These are phyloP conservation scores for Vulpes lagopus DNA, from an alignment of 2,113 vertebrate species.

Conservation along the genomic window DNA sequence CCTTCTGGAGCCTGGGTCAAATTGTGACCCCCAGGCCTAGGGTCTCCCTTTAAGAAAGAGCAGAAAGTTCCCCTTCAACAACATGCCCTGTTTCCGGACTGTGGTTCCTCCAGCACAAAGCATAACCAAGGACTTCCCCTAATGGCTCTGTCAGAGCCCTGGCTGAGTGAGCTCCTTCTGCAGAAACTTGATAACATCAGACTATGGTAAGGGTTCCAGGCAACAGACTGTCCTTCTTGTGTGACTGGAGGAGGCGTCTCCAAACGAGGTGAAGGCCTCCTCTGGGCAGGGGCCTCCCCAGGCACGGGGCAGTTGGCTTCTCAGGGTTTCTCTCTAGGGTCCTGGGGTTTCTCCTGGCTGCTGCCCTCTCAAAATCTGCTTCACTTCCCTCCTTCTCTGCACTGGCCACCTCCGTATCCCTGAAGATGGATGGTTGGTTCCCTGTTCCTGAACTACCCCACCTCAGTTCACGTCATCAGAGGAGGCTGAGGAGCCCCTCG, in stretches of 20 bases:
- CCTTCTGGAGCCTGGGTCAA: slow-evolving; percentile 52
- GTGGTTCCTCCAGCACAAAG: slow-evolving; percentile 32
- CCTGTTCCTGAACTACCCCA: neutral
- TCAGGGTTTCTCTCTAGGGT: neutral
- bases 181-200: slow-evolving; percentile 90
- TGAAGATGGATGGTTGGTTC: neutral
- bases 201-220: slow-evolving; percentile 84
- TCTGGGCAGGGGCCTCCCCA: neutral
- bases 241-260: slow-evolving; percentile 77
- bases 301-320: neutral
- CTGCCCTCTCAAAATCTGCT: neutral
- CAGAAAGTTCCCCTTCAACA: neutral
- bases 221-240: slow-evolving; percentile 81
- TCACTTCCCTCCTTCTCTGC: neutral
- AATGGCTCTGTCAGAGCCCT: slow-evolving; percentile 62
- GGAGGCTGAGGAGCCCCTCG: neutral
- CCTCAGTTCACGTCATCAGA: neutral
- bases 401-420: neutral
- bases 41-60: slow-evolving; percentile 58
- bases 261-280: slow-evolving; percentile 56
- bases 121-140: slow-evolving; percentile 87
- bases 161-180: slow-evolving; percentile 87
- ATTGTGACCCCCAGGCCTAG: slow-evolving; percentile 73
- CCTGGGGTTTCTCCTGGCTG: neutral
- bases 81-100: neutral